phyloP scores from a whole-genome alignment of 2,113 vertebrate genomes.

The Halcyon senegalensis region DNA sequence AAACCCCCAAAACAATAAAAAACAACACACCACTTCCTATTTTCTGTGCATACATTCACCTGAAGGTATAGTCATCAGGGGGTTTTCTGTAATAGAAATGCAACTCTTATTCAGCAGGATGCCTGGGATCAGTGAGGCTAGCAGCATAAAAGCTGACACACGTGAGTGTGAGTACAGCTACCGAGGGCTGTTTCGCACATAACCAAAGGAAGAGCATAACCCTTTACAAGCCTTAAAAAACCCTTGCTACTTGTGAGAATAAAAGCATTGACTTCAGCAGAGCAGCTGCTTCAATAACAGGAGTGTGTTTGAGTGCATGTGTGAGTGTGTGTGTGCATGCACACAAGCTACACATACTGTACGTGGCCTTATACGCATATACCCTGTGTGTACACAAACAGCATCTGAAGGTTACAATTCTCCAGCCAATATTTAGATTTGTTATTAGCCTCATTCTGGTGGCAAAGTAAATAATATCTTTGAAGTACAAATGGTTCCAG shows the following conservation, averaged over 20 bases:
- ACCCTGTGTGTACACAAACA: not conserved
- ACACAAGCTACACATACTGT: not conserved
- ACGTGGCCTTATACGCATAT: not conserved
- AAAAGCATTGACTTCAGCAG: not conserved
- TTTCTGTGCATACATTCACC: not conserved
- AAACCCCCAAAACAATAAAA: too few species aligned
- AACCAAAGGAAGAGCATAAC: not conserved
- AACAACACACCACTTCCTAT: not conserved
- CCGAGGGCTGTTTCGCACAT: not conserved
- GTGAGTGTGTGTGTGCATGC: not conserved
- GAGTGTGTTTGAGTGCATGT: rapidly evolving
- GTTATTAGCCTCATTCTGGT: not conserved
- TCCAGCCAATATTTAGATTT: not conserved
- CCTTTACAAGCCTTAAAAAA: not conserved
- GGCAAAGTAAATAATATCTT: not conserved
- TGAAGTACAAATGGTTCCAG: constrained; percentile 28
- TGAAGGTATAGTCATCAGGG: not conserved
- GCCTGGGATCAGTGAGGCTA: not conserved
- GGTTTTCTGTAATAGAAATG: not conserved
- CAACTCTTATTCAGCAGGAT: not conserved
- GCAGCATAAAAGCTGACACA: not conserved
- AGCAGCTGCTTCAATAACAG: not conserved
- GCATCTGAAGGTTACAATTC: not conserved
- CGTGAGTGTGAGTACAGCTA: not conserved
- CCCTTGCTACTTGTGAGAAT: not conserved